These are phyloP conservation scores for Cryptosula pallasiana DNA, from an alignment of 2,888 invertebrate genomes.

Conservation along the genomic window DNA sequence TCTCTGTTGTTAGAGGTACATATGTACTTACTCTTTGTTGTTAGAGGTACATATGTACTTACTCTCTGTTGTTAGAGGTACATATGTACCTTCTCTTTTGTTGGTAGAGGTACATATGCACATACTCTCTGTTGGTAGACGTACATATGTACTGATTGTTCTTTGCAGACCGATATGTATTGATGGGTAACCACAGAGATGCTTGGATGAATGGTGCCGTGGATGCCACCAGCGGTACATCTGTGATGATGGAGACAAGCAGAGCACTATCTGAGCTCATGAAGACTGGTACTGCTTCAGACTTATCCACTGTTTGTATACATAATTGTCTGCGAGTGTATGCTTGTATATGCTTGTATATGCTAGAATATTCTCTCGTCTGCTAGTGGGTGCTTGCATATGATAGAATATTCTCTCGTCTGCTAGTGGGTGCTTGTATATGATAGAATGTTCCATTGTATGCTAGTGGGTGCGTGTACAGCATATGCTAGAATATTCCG, in stretches of 20 bases:
- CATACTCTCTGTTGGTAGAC: no score
- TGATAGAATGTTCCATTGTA: neutral
- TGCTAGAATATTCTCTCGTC: neutral
- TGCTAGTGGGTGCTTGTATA: neutral
- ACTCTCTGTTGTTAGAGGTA: neutral
- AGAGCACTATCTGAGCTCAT: constrained; percentile 27
- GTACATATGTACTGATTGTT: no score
- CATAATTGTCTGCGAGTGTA: neutral
- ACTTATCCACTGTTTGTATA: neutral
- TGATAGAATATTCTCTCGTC: neutral
- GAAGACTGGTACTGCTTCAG: constrained; percentile 21
- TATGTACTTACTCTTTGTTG: no score
- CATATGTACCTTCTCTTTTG: neutral
- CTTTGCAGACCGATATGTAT: constrained; percentile 35
- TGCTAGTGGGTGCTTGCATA: neutral
- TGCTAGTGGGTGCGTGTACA: neutral
- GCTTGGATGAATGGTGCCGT: constrained; percentile 38
- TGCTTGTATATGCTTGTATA: neutral
- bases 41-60: no score
- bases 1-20: no score
- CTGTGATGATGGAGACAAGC: constrained; percentile 34
- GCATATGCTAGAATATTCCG: neutral
- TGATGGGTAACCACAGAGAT: constrained; percentile 39
- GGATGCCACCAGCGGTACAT: constrained; percentile 36
- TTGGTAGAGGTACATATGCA: neutral